phyloP scores from a whole-genome alignment of 2,797 vertebrate genomes.

The Nothura maculosa region DNA sequence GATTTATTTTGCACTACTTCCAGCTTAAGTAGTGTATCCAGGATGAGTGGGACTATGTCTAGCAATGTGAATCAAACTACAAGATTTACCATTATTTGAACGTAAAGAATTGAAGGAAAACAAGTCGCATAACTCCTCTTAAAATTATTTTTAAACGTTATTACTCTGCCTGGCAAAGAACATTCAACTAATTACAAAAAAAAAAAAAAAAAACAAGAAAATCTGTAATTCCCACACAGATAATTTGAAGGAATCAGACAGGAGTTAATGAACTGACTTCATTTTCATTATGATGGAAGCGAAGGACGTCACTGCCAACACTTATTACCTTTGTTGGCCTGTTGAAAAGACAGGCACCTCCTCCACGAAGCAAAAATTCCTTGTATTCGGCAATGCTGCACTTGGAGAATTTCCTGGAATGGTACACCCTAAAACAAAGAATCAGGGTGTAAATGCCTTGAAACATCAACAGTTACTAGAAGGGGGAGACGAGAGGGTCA shows the following conservation, averaged over 20 bases:
- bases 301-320: not conserved
- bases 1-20: not conserved
- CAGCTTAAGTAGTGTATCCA: not conserved
- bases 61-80: not conserved
- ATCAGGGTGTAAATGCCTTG: constrained; percentile 36
- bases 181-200: not conserved
- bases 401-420: constrained; percentile 94
- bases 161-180: not conserved
- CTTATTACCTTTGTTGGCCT: constrained; percentile 92
- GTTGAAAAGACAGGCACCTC: constrained; percentile 97
- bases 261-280: not conserved
- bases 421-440: constrained; percentile 89
- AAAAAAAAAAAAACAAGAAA: too few relatives aligned
- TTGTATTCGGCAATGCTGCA: constrained; percentile 97
- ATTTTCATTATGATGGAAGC: not conserved
- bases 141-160: not conserved
- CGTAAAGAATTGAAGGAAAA: not conserved
- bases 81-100: not conserved
- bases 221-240: not conserved
- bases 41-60: not conserved
- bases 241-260: not conserved
- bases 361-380: constrained; percentile 94
- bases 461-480: constrained; percentile 12
- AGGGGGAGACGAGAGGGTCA: not conserved
- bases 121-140: not conserved